Evolutionary conservation across 2,888 invertebrate genomes (phyloP), one percentile per base, ranked within the genome.

Genomic region (Pegoplata infirma): DNA sequence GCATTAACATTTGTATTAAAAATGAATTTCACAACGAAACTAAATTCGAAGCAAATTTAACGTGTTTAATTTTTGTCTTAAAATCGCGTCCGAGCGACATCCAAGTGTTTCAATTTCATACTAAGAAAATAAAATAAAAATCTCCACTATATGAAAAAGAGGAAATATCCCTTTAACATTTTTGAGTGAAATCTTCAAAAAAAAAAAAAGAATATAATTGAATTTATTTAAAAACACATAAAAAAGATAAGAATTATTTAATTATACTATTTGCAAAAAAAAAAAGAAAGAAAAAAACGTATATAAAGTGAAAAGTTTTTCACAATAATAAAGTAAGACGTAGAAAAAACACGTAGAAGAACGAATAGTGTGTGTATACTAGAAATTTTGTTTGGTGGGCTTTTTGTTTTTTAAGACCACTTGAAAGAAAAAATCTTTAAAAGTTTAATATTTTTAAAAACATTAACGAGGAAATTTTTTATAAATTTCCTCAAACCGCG

Each of bases 11-110:
- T 59, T 47, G 14, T 61, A 59, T 58, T 67, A 56, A 64, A 76
- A 75, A 56, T 83, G 86, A 86, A 86, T 86, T 86, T 86, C 86
- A 86, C 86, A 86, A 86, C 87, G 82, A 86, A 86, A 84, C 82
- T 84, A 84, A 86, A 86, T 86, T 83, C 84, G 25, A 47, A 28
- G 49, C 53, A 47, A 71, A 51, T 25, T 63, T 40, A 66, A 75
- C 66, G 69, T 55, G 64, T 61, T 59, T 5, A 55, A 55, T 55
- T 67, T 74, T 73, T 68, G 80, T 76, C 53, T 53, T 63, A 56
- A 64, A 40, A 63, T 61, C 64, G 69, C 76, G 66, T 69, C 73
- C 64, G 69, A 40, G 49, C 44, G 63, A 64, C 53, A 66, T 36
- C 61, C 17, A 76, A 76, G 76, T 76, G 64, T 68, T 56, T 63